phyloP scores from a whole-genome alignment of 2,113 vertebrate species.

The Mirounga angustirostris region DNA sequence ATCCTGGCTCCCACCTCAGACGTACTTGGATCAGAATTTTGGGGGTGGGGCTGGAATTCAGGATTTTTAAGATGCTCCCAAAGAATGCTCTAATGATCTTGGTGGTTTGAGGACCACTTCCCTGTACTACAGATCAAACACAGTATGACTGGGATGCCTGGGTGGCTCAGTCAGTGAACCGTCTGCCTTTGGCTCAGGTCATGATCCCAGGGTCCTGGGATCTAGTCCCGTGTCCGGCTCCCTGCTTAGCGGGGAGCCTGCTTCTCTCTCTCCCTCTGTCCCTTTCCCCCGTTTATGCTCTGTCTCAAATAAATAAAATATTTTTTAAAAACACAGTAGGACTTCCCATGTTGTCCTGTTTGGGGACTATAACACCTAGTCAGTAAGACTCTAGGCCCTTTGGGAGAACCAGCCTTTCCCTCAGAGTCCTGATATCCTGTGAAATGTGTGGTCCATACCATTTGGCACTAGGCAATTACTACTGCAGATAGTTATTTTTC shows the following conservation, averaged over 20 bases:
- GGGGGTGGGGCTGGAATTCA: background rate
- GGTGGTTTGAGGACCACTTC: background rate
- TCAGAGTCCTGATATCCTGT: background rate
- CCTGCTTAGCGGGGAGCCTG: too few species aligned
- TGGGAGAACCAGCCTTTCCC: background rate
- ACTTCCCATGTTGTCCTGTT: background rate
- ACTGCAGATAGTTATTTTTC: background rate
- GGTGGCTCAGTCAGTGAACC: too few species aligned
- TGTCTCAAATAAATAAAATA: too few species aligned
- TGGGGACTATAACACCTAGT: background rate
- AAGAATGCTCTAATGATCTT: background rate
- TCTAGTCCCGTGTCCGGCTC: too few species aligned
- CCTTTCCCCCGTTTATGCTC: too few species aligned
- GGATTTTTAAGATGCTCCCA: background rate
- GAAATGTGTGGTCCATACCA: background rate
- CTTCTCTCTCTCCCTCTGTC: too few species aligned
- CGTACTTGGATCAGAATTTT: background rate
- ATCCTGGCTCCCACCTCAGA: background rate
- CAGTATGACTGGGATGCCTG: background rate
- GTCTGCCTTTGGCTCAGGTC: too few species aligned
- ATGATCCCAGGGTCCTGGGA: background rate
- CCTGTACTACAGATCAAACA: background rate
- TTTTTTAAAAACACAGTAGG: background rate
- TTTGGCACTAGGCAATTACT: background rate
- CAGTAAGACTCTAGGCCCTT: background rate